Evolutionary conservation across 2,113 vertebrate species (phyloP).

Genomic region (Benitochromis conjunctus): DNA sequence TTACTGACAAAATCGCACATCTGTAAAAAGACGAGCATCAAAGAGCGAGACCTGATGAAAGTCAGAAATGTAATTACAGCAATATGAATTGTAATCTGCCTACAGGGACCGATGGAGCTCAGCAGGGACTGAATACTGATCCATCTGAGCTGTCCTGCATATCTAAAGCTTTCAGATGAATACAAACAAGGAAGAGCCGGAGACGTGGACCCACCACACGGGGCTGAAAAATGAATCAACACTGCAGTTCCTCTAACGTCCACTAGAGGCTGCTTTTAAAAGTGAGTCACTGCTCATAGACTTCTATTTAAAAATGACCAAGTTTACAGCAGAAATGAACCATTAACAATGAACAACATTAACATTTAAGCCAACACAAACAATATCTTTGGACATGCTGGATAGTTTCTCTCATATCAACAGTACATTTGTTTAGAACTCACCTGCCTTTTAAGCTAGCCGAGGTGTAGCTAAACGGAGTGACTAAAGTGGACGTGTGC

Average conservation of each 20-base stretch:
- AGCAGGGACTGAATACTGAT: not conserved
- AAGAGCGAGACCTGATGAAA: not conserved
- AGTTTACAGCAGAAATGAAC: not conserved
- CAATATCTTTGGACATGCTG: not conserved
- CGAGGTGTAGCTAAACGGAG: not conserved
- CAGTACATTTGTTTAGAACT: not conserved
- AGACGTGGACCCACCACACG: not conserved
- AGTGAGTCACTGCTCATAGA: not conserved
- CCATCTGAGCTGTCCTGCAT: not conserved
- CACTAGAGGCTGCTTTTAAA: not conserved
- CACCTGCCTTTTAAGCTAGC: rapidly evolving
- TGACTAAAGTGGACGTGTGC: not conserved
- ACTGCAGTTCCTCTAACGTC: not conserved
- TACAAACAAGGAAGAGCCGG: not conserved
- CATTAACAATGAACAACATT: not conserved
- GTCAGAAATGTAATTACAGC: not conserved
- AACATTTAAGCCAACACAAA: not conserved
- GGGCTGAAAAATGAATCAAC: not conserved
- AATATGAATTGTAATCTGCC: not conserved
- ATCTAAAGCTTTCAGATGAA: not conserved
- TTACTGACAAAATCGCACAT: not conserved
- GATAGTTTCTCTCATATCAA: not conserved
- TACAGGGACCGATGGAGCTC: not conserved
- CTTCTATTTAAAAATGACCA: not conserved
- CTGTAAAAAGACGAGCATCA: not conserved